Evolutionary conservation across 2,888 invertebrate species (phyloP), one percentile per base, ranked within the genome.

Genomic region (Caenorhabditis sp.): DNA sequence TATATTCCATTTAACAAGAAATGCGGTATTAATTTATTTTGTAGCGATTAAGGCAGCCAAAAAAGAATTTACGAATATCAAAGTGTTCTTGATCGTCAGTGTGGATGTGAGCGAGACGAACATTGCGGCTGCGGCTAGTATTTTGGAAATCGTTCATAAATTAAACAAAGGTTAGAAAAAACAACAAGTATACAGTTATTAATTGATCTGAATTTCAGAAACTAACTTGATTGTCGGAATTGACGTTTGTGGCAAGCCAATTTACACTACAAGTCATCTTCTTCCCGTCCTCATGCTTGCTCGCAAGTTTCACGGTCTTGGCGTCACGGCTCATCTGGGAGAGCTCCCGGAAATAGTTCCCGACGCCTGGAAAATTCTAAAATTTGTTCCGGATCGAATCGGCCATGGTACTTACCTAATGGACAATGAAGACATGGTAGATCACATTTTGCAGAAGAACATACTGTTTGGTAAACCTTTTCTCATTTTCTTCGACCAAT

Each of bases 201-300:
- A n/a, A n/a, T n/a, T n/a, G n/a, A n/a, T n/a, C n/a, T 47, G 20
- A 67, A 56, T 56, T 56, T 20, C 44, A 77, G 77, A 50, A n/a
- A 22, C 72, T 0, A 74, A 69, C 28, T 44, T 74, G 4, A 81
- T 85, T 50, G 80, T 83, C 20, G 85, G 82, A 15, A 47, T 85
- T 5, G 85, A 83, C 35, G 32, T 85, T 0, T 62, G 79, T 15
- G 85, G 85, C 11, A 62, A 82, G 53, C 85, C 85, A 1, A 32
- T 4, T 20, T 18, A n/a, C 80, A 81, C 26, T 72, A n/a, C n/a
- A n/a, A n/a, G n/a, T n/a, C n/a, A n/a, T n/a, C n/a, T n/a, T 85
- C 18, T 15, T 83, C 20, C 71, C 70, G 0, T n/a, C n/a, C n/a
- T n/a, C n/a, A n/a, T n/a, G n/a, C n/a, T n/a, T 22, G 85, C 83